Evolutionary conservation across 2,888 invertebrate genomes (phyloP), one percentile per base, ranked within the genome.

Genomic region (Philonicus albiceps): DNA sequence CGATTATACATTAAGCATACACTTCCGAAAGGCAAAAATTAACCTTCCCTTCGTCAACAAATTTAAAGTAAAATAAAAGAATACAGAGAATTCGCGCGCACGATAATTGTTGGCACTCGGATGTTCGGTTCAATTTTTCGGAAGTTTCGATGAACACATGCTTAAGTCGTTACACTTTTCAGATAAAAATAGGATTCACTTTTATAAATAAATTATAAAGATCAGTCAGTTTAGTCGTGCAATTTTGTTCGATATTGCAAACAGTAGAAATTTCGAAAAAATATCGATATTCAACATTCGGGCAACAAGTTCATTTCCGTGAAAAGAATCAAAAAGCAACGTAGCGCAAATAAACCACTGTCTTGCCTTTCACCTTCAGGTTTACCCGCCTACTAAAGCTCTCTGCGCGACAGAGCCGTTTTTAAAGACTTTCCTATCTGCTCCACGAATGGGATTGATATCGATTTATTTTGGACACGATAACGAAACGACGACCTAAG

Each of bases 341-440:
- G n/a, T 2, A 6, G n/a, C 5, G 8, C 0, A 19, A 22, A 8
- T 27, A 22, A 27, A 3, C n/a, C n/a, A 49, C 49, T 49, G 40
- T 3, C 40, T 75, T 19, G 22, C 34, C 40, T 37, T 76, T 22
- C 76, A 76, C 76, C 34, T 76, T 34, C 76, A 40, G 40, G 40
- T 76, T 37, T 22, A 19, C 76, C 40, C 76, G 40, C 76, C 19
- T 22, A 76, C 76, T 76, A 76, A 76, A 64, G 37, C 37, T 76
- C 37, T 76, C 37, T 76, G 34, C 76, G 76, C 40, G 16, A 11
- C 16, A 64, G 64, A 22, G 22, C 37, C 22, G 40, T 40, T 76
- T 76, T 76, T 76, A 76, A 76, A 76, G 34, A 76, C 40, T 76
- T 76, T 43, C 76, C 76, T 37, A 40, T 76, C 31, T 34, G n/a